phyloP scores from a whole-genome alignment of 2,888 invertebrate species.

The Oxycera nigricornis region DNA sequence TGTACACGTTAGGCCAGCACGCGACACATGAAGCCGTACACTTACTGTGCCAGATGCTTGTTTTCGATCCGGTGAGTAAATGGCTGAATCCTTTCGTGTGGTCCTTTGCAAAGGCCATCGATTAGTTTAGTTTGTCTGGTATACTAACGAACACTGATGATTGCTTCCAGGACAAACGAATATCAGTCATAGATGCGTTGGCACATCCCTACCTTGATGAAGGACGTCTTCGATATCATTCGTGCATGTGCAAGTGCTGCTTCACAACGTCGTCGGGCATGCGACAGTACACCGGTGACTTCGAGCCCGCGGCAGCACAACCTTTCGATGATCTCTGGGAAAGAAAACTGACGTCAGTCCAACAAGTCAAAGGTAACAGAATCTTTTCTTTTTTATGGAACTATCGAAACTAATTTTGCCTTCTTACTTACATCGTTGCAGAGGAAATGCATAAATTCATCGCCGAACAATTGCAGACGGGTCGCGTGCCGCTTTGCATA shows the following conservation, averaged over 20 bases:
- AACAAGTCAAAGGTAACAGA: slow-evolving; percentile 90
- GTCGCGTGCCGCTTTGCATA: slow-evolving; percentile 97
- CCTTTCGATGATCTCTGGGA: slow-evolving; percentile 98
- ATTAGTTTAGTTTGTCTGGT: too few relatives aligned
- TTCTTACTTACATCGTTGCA: slow-evolving; percentile 64
- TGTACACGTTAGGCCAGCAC: slow-evolving; percentile 91
- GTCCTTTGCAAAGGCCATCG: too few relatives aligned
- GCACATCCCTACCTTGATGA: slow-evolving; percentile 98
- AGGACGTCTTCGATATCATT: slow-evolving; percentile 97
- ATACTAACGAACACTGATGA: too few relatives aligned
- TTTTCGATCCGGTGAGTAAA: slow-evolving; percentile 91
- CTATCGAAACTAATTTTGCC: neutral
- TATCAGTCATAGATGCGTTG: slow-evolving; percentile 92
- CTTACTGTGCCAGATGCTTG: slow-evolving; percentile 95
- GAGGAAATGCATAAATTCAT: slow-evolving; percentile 99
- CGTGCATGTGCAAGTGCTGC: slow-evolving; percentile 99
- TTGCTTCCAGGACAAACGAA: slow-evolving; percentile 80
- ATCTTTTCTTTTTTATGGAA: neutral
- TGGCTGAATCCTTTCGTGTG: neutral
- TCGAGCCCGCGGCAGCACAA: slow-evolving; percentile 89
- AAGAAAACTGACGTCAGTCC: slow-evolving; percentile 88
- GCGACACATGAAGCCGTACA: slow-evolving; percentile 99
- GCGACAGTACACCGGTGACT: slow-evolving; percentile 91
- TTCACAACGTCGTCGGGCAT: slow-evolving; percentile 78
- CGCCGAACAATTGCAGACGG: slow-evolving; percentile 93